These are phyloP conservation scores for Gonatopus flavifemur DNA, from an alignment of 1,140 invertebrate genomes.

Conservation along the genomic window DNA sequence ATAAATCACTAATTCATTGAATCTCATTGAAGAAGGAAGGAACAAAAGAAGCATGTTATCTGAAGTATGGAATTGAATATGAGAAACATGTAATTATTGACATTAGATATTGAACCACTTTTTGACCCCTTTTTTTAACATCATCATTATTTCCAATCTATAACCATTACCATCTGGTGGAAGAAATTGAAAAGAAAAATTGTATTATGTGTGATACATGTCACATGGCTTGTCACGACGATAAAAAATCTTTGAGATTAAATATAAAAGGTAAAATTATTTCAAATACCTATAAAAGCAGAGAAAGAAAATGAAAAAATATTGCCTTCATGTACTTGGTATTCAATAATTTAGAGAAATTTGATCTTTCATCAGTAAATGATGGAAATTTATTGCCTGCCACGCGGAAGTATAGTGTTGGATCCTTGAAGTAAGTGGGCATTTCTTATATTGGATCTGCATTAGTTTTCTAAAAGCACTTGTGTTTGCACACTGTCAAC, in stretches of 20 bases:
- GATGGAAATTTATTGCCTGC: slow-evolving; percentile 40
- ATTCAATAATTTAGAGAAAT: not conserved
- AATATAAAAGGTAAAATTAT: slow-evolving; percentile 31
- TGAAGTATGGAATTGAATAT: slow-evolving; percentile 3
- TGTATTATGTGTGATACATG: slow-evolving; percentile 27
- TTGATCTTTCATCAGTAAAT: slow-evolving; percentile 31
- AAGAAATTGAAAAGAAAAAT: slow-evolving; percentile 12
- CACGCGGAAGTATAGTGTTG: slow-evolving; percentile 30
- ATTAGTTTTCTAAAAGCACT: no score
- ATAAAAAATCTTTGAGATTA: slow-evolving; percentile 26
- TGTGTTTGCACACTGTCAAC: no score
- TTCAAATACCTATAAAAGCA: slow-evolving; percentile 1
- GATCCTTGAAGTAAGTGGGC: slow-evolving; percentile 38
- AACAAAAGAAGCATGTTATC: slow-evolving; percentile 3
- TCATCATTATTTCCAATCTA: slow-evolving; percentile 17
- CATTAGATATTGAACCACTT: slow-evolving; percentile 18
- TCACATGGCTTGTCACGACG: slow-evolving; percentile 34
- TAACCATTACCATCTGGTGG: no score
- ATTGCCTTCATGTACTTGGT: not conserved
- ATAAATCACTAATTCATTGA: not conserved
- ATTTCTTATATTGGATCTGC: not conserved
- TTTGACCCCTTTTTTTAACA: slow-evolving; percentile 12
- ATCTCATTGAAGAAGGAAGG: not conserved
- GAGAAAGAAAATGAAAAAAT: slow-evolving; percentile 4
- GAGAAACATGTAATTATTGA: slow-evolving; percentile 25